These are phyloP conservation scores for Megamerina dolium DNA, from an alignment of 2,888 invertebrate species.

Conservation along the genomic window DNA sequence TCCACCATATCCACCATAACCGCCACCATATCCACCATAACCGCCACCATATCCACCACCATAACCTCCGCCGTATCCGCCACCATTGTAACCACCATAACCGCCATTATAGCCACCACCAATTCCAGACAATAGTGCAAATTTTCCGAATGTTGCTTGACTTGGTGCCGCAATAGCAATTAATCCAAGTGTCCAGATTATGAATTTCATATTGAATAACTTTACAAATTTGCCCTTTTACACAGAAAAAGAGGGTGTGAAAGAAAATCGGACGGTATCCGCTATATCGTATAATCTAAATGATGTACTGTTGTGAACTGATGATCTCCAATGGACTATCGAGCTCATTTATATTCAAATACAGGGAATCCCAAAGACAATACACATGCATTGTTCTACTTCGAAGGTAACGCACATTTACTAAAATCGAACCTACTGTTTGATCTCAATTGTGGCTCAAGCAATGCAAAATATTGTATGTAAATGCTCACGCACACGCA, in stretches of 20 bases:
- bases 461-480: too few species aligned
- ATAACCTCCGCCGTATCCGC: slow-evolving; percentile 12
- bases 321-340: slow-evolving; percentile 25
- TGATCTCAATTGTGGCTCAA: slow-evolving; percentile 1
- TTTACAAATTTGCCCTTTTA: too few species aligned
- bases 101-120: slow-evolving; percentile 18
- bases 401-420: slow-evolving; percentile 1
- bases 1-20: slow-evolving; percentile 18
- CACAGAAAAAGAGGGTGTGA: background rate
- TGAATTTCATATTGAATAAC: slow-evolving; percentile 25
- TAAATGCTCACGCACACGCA: too few species aligned
- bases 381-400: slow-evolving; percentile 26
- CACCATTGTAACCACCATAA: slow-evolving; percentile 14
- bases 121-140: slow-evolving; percentile 27
- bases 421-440: slow-evolving; percentile 1
- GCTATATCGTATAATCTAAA: too few species aligned
- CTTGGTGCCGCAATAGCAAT: slow-evolving; percentile 20
- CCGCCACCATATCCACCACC: slow-evolving; percentile 16
- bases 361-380: slow-evolving; percentile 22
- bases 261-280: too few species aligned
- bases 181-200: slow-evolving; percentile 8
- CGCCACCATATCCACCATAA: slow-evolving; percentile 12
- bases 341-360: slow-evolving; percentile 11
- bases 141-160: slow-evolving; percentile 31
- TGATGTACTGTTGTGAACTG: too few species aligned